Evolutionary conservation across 1,140 invertebrate species (phyloP), one percentile per base, ranked within the genome.

Genomic region (Hestina assimilis): DNA sequence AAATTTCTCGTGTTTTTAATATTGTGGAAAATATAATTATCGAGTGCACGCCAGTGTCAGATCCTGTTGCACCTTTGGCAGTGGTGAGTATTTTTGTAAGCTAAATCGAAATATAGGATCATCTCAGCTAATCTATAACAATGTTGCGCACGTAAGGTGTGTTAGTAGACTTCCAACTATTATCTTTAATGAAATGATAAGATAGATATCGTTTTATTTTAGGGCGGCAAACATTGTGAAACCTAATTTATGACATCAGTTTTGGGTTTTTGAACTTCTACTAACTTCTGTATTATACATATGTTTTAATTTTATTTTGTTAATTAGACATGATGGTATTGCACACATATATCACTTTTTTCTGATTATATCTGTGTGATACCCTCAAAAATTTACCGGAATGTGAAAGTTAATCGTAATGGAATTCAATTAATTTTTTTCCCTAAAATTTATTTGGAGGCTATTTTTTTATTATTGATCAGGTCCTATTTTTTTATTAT

Each of bases 1-100:
- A n/a, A n/a, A n/a, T n/a, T n/a, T n/a, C n/a, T 70, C 59, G 75
- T 81, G 67, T 48, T 42, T 79, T 70, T 57, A 68, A 58, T 75
- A 79, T 83, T 75, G 79, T 83, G 80, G 74, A 81, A 83, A 83
- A 66, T 68, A 72, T 70, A 60, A 58, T 57, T 58, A 69, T 67
- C 63, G 64, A 73, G 75, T 83, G 79, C 65, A 75, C 64, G 62
- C 58, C 54, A 69, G 66, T 46, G 52, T 50, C 38, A 60, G 64
- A 78, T 85, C 79, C 83, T 83, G 80, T 79, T 81, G 74, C 72
- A 81, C 69, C 75, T 84, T 80, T 72, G 72, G 58, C 70, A 76
- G 70, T 72, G 76, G 83, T 84, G 69, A 86, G 78, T 85, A 69
- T 75, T 73, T 69, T 75, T 70, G 15, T 33, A 71, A 70, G 14